Evolutionary conservation across 2,113 vertebrate species (phyloP).

Genomic region (Mesembrinibis cayennensis): DNA sequence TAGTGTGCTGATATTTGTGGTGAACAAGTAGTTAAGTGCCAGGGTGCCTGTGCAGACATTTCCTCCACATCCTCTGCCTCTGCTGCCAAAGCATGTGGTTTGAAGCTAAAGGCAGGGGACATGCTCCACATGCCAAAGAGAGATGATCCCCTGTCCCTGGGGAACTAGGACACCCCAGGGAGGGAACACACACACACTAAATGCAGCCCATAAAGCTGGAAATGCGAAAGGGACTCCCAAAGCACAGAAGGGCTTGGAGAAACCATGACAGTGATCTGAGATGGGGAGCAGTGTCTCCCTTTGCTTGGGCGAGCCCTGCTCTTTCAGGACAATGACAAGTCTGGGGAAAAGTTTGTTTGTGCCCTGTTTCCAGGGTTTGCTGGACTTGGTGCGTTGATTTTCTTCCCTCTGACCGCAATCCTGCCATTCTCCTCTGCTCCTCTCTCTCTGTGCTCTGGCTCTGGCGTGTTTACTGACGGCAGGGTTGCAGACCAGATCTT

Average conservation of each 20-base stretch:
- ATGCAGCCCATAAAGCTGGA: not conserved
- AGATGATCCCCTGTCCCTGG: not conserved
- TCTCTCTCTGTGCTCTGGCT: fast-evolving
- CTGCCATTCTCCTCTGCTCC: not conserved
- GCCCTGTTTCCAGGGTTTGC: not conserved
- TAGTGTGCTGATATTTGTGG: not conserved
- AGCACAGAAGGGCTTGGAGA: not conserved
- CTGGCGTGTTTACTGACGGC: not conserved
- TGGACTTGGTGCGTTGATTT: fast-evolving
- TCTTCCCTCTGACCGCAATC: not conserved
- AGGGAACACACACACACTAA: not conserved
- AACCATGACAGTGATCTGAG: fast-evolving
- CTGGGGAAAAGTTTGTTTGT: not conserved
- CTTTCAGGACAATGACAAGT: fast-evolving
- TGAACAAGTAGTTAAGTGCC: not conserved
- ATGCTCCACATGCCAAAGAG: not conserved
- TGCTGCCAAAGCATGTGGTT: fast-evolving
- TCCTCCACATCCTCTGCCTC: not conserved
- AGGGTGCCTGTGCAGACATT: not conserved
- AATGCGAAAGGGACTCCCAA: fast-evolving
- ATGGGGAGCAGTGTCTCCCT: fast-evolving
- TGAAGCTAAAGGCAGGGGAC: not conserved
- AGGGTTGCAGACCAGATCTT: not conserved
- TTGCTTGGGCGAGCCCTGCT: fast-evolving
- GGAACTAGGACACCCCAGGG: fast-evolving